Percentiles rank a stretch among this genome's conserved stretches.
Conservation (phyloP, 2,888 invertebrate species). For the Lycophotia porphyrea region DNA sequence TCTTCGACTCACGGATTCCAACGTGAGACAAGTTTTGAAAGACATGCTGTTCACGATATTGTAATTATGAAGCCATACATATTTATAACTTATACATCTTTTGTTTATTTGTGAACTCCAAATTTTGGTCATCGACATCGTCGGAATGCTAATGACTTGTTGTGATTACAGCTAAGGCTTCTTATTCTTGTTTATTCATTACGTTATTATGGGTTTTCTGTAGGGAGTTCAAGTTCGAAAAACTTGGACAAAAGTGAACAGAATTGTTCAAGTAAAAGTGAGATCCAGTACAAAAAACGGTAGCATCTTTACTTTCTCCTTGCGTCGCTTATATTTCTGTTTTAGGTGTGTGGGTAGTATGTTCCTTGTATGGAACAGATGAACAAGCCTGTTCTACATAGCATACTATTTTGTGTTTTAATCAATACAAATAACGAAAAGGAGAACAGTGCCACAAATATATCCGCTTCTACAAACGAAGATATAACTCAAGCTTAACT, state of each 20-base stretch:
- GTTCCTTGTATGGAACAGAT: constrained; percentile 14
- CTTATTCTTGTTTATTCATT: constrained; percentile 26
- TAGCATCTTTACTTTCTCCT: constrained; percentile 50
- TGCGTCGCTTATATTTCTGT: constrained; percentile 31
- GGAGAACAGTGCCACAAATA: not conserved
- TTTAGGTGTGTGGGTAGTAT: constrained; percentile 22
- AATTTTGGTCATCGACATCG: constrained; percentile 60
- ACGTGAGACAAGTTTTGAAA: constrained; percentile 64
- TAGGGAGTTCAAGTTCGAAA: constrained; percentile 6
- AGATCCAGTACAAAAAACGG: constrained; percentile 27
- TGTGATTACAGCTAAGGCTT: constrained; percentile 32
- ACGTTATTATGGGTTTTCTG: constrained; percentile 29
- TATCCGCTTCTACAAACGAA: constrained; percentile 15
- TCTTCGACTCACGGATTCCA: constrained; percentile 69
- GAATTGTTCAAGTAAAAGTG: constrained; percentile 46
- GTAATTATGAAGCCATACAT: constrained; percentile 55
- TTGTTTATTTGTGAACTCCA: constrained; percentile 55
- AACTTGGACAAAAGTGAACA: constrained; percentile 32
- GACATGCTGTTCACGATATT: constrained; percentile 53
- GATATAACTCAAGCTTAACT: constrained; percentile 35
- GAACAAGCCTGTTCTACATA: constrained; percentile 1
- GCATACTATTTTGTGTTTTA: constrained; percentile 13
- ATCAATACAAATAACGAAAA: constrained; percentile 16
- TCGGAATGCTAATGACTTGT: constrained; percentile 56
- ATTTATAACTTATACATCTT: constrained; percentile 49